Evolutionary conservation across 2,797 vertebrate genomes (phyloP), one percentile per base, ranked within the genome.

Genomic region (Muscicapa comitata): DNA sequence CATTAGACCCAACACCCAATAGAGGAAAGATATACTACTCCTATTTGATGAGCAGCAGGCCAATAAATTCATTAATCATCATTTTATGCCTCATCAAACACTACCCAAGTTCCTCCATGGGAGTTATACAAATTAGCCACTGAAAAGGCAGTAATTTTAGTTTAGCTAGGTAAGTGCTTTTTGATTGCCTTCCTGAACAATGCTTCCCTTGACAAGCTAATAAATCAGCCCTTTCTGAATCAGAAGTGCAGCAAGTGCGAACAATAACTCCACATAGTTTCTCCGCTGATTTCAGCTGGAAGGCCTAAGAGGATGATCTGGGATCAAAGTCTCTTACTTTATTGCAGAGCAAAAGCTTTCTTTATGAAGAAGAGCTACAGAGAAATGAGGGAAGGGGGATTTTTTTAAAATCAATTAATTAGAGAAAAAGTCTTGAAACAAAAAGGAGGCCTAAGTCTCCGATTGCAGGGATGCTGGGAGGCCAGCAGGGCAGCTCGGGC

Each of bases 31-130:
- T 98, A 98, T 98, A 98, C 98, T 98, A 98, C 97, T 98, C 98
- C 98, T 97, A 97, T 99, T 99, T 99, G 99, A 99, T 99, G 99
- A 99, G 98, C 99, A 98, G 98, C 96, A 97, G 98, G 98, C 99
- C 99, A 99, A 99, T 99, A 99, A 99, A 99, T 99, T 99, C 99
- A 99, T 99, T 99, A 99, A 99, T 99, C 99, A 99, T 99, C 99
- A 99, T 99, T 99, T 99, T 99, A 99, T 99, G 99, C 99, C 99
- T 99, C 99, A 99, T 99, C 99, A 99, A 99, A 99, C 98, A 98
- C 99, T 99, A 99, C 99, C 98, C 99, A 98, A 99, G 98, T 98
- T 98, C 99, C 99, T 99, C 99, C 98, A 99, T 99, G 99, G 99
- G 99, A 99, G 99, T 99, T 99, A 99, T 98, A 99, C 99, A 99